A percentile compares a stretch with the other conserved stretches of the same genome.
Evolutionary conservation across 2,888 invertebrate genomes (phyloP).

Genomic region (Perizoma flavofasciatum): DNA sequence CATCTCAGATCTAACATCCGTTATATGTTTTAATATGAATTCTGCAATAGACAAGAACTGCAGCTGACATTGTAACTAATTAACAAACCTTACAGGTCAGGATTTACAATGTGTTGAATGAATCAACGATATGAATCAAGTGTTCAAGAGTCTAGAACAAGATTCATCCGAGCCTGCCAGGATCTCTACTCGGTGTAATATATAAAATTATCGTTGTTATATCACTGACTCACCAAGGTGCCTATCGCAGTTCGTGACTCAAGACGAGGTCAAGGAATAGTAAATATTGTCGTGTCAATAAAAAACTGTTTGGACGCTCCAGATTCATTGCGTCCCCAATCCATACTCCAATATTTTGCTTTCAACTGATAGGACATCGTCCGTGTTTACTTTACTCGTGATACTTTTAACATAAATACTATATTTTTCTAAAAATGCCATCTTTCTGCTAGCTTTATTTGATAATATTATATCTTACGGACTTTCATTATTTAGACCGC

Average conservation of each 20-base stretch:
- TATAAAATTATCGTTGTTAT: conserved; percentile 26
- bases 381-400: conserved; percentile 3
- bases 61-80: background rate
- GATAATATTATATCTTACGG: background rate
- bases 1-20: conserved; percentile 14
- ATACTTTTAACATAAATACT: background rate
- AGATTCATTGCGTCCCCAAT: conserved; percentile 39
- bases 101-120: background rate
- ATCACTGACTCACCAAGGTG: conserved; percentile 44
- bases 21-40: conserved; percentile 11
- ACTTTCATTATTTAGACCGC: background rate
- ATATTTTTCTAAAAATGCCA: background rate
- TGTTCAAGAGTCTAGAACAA: background rate
- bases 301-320: conserved; percentile 37
- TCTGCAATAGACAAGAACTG: conserved; percentile 1
- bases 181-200: background rate
- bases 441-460: background rate
- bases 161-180: conserved; percentile 12
- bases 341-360: conserved; percentile 18
- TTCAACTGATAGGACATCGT: conserved; percentile 11
- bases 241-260: conserved; percentile 46
- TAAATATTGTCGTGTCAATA: conserved; percentile 48
- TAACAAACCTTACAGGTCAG: background rate
- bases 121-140: background rate
- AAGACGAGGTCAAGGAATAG: conserved; percentile 51